These are phyloP conservation scores for Rhineura floridana DNA, from an alignment of 2,113 vertebrate genomes.

Conservation along the genomic window DNA sequence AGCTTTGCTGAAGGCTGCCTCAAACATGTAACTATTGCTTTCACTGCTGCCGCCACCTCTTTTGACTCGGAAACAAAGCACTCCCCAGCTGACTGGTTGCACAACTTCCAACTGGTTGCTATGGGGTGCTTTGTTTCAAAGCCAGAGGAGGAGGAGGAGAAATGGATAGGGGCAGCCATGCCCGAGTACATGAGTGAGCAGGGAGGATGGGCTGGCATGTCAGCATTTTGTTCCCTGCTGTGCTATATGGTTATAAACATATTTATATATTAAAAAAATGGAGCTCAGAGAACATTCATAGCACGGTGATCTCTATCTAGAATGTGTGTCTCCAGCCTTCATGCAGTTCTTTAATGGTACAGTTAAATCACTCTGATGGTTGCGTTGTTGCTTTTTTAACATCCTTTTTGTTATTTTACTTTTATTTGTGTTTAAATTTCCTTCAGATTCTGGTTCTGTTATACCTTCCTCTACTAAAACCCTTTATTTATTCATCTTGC, in stretches of 20 bases:
- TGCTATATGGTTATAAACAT: background rate
- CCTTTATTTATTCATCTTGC: background rate
- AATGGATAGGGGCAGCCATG: no score
- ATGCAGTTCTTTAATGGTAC: background rate
- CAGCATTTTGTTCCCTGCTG: background rate
- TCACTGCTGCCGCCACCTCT: no score
- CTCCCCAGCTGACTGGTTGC: background rate
- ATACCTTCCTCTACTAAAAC: background rate
- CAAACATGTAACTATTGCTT: background rate
- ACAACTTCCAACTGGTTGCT: background rate
- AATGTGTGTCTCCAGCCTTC: background rate
- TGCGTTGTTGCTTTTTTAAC: background rate
- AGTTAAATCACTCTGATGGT: background rate
- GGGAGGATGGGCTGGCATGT: no score
- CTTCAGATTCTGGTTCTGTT: background rate
- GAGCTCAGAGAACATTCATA: background rate
- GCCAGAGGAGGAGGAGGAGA: background rate
- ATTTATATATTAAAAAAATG: background rate
- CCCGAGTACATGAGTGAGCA: background rate
- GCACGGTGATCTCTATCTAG: background rate
- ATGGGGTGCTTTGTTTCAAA: background rate
- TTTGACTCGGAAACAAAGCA: background rate
- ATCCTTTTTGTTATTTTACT: background rate
- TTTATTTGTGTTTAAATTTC: background rate
- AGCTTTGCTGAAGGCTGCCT: background rate